Evolutionary conservation across 92 coral and sea anemone genomes (phyloP).

Genomic region (Montipora capitata): DNA sequence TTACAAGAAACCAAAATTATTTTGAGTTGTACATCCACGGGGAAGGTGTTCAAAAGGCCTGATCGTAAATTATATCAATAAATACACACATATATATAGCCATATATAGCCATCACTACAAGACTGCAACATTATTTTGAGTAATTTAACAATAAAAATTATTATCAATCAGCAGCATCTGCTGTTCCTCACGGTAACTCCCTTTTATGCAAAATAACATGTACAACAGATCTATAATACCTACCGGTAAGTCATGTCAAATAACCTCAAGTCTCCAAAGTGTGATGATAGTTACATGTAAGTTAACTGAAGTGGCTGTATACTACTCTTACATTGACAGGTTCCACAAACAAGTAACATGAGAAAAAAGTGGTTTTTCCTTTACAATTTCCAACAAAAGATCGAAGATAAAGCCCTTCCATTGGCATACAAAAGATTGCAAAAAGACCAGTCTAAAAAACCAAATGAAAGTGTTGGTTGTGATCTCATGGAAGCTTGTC

Average conservation of each 20-base stretch:
- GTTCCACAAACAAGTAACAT: too few species aligned
- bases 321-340: too few species aligned
- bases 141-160: neutral
- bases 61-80: neutral
- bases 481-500: too few species aligned
- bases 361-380: neutral
- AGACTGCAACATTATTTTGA: neutral
- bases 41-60: neutral
- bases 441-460: neutral
- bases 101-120: too few species aligned
- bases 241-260: neutral
- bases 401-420: neutral
- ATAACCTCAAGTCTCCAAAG: neutral
- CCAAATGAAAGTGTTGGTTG: too few species aligned
- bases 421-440: neutral
- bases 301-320: too few species aligned
- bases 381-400: neutral
- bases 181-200: neutral
- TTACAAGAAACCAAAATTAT: neutral
- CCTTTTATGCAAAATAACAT: neutral
- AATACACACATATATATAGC: neutral
- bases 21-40: neutral
- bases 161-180: neutral
- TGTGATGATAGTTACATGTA: too few species aligned
- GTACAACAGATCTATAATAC: neutral